phyloP scores from a whole-genome alignment of 1,140 invertebrate species.

The Ceratina japonica region DNA sequence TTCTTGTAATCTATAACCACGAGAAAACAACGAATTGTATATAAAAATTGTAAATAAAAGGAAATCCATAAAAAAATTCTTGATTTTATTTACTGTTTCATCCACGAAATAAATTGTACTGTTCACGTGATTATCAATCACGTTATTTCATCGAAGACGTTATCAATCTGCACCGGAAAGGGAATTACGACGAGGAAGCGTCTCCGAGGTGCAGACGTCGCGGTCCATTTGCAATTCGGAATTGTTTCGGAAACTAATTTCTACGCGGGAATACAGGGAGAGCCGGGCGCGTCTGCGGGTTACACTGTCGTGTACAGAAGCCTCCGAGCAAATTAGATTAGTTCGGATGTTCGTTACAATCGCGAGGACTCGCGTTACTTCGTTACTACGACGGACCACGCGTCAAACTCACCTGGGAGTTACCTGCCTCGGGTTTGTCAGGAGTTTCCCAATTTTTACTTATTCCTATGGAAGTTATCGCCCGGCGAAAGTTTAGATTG shows the following conservation, averaged over 20 bases:
- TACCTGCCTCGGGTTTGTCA: constrained; percentile 18
- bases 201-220: neutral
- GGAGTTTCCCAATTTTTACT: constrained; percentile 59
- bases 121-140: neutral
- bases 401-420: constrained; percentile 48
- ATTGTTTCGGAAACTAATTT: constrained; percentile 64
- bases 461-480: constrained; percentile 40
- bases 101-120: neutral
- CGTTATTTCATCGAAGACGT: neutral
- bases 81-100: too few relatives aligned
- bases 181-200: neutral
- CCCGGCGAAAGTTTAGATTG: constrained; percentile 51
- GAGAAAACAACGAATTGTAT: neutral
- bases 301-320: constrained; percentile 58
- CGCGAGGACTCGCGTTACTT: constrained; percentile 35
- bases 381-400: constrained; percentile 46
- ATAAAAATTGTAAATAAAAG: constrained; percentile 1
- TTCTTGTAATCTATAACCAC: neutral
- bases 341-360: constrained; percentile 62
- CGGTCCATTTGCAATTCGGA: constrained; percentile 49
- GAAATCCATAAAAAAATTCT: neutral
- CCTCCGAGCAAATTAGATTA: constrained; percentile 60
- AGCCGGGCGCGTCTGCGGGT: constrained; percentile 24
- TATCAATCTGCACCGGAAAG: neutral
- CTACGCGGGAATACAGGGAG: constrained; percentile 40